These are phyloP conservation scores for Drosophila meridiana DNA, from an alignment of 2,888 invertebrate genomes.

Conservation along the genomic window DNA sequence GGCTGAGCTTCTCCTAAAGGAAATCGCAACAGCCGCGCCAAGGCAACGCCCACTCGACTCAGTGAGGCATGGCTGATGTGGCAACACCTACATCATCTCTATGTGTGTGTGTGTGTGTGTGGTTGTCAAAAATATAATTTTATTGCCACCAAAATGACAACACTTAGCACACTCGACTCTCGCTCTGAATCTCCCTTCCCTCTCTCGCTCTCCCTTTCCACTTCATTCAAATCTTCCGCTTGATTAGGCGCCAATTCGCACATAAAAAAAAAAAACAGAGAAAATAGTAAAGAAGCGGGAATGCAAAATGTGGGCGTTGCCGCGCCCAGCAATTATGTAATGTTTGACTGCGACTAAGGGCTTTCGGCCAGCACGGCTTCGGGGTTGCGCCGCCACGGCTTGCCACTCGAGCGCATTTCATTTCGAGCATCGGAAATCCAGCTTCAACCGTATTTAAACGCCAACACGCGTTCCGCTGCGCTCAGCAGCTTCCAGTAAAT, in stretches of 20 bases:
- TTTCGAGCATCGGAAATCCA: conserved; percentile 1
- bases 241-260: conserved; percentile 80
- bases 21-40: conserved; percentile 75
- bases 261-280: conserved; percentile 30
- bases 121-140: conserved; percentile 79
- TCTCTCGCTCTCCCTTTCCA: conserved; percentile 1
- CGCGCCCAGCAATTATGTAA: conserved; percentile 67
- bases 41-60: conserved; percentile 68
- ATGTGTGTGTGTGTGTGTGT: conserved; percentile 49
- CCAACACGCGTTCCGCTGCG: conserved; percentile 43
- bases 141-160: conserved; percentile 81
- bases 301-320: conserved; percentile 68
- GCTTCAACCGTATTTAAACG: conserved; percentile 52
- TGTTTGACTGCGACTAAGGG: conserved; percentile 46
- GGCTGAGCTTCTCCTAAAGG: conserved; percentile 8
- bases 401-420: conserved; percentile 8
- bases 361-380: conserved; percentile 3
- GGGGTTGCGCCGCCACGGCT: conserved; percentile 33
- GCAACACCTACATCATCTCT: conserved; percentile 35
- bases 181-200: neutral
- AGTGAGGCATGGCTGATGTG: conserved; percentile 65
- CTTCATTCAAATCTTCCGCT: conserved; percentile 79
- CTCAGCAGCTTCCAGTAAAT: conserved; percentile 74
- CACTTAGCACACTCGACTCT: conserved; percentile 52
- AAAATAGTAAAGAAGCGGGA: conserved; percentile 6